Base-by-base conservation (phyloP, 2,797 vertebrate species). In the Mormyrus proboscirostris region DNA sequence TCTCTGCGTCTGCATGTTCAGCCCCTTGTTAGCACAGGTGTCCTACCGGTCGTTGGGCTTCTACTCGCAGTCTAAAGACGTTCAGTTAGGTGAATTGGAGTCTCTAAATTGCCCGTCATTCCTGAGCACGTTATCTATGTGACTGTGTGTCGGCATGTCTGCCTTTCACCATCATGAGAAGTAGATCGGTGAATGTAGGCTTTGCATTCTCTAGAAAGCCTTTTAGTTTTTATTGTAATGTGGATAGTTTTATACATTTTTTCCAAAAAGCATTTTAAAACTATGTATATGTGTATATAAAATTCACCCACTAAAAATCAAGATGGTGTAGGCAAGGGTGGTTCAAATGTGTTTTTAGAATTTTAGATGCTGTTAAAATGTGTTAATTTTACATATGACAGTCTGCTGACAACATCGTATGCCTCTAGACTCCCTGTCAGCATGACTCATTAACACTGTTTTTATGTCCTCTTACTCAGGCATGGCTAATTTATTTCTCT, bases 401-500 rank as follows among this genome's bases (percentile, higher is more conserved):
- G 53, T 10, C 41, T 38, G 25, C 47, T 6, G 14, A 86, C 44
- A 85, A 51, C 44, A 50, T 49, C 0, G 4, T 14, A 9, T 29
- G 50, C 57, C 8, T 86, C 14, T 19, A 33, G 49, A 8, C 57
- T 22, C 57, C 29, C 38, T 65, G 57, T 22, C 14, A 8, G 7
- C 38, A 6, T 22, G 22, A 65, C 53, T 83, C 19, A 50, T 41
- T 65, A 51, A 49, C 49, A 41, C 19, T 85, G 57, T 86, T 85
- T 88, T 50, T 12, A 53, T 6, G 9, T 55, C 50, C 19, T 88
- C 51, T 89, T 62, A 44, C 65, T 90, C 86, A 89, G 41, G 79
- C 88, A 88, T 38, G 29, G 89, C 89, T 82, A 90, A 91, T 91
- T 91, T 88, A 86, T 90, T 88, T 91, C 88, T 87, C 65, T 55